Evolutionary conservation across 2,797 vertebrate species (phyloP).

Genomic region (Salmo trutta): DNA sequence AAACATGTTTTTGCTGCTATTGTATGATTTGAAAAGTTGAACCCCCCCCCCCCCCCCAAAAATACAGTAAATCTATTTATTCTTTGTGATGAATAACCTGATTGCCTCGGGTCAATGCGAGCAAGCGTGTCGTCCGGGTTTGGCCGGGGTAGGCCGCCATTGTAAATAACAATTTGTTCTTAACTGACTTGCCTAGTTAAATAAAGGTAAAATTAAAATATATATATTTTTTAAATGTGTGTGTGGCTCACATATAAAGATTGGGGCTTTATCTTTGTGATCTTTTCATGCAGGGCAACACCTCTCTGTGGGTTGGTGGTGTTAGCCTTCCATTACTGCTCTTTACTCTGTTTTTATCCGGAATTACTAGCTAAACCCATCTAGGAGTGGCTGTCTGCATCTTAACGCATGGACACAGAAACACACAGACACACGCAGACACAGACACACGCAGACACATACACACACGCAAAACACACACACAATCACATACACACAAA

Average conservation of each 20-base stretch:
- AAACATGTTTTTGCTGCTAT: background rate
- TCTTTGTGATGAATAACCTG: conserved; percentile 16
- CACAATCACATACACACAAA: background rate
- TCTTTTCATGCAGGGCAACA: conserved; percentile 40
- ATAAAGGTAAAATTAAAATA: too few relatives aligned
- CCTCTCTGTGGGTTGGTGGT: conserved; percentile 49
- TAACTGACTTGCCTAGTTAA: too few relatives aligned
- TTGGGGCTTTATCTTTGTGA: conserved; percentile 42
- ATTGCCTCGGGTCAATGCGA: background rate
- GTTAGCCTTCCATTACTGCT: conserved; percentile 58
- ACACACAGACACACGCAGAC: conserved; percentile 26
- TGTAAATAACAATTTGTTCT: too few relatives aligned
- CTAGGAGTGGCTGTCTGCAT: conserved; percentile 52
- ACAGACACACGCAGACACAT: conserved; percentile 4
- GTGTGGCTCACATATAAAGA: too few relatives aligned
- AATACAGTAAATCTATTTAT: conserved; percentile 26
- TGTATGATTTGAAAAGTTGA: conserved; percentile 11
- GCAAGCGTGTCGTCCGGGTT: background rate
- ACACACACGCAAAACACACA: conserved; percentile 8
- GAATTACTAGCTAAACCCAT: conserved; percentile 63
- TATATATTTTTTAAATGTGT: too few relatives aligned
- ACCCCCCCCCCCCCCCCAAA: too few relatives aligned
- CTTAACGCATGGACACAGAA: conserved; percentile 34
- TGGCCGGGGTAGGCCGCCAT: too few relatives aligned
- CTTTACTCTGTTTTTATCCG: conserved; percentile 63